phyloP scores from a whole-genome alignment of 2,888 invertebrate species.

The Lobophora halterata region DNA sequence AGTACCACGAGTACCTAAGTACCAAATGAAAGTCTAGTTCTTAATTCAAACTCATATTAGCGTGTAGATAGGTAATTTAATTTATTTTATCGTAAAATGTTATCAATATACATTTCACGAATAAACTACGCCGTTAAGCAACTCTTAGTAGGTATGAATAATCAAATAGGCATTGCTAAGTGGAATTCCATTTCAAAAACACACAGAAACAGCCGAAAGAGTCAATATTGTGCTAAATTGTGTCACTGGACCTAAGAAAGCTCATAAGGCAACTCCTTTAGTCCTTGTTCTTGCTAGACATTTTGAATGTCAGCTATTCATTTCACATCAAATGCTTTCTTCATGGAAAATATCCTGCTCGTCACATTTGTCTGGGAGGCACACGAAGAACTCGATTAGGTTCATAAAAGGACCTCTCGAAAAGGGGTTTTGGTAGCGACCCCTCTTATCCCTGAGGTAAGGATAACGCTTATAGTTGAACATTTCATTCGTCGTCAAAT shows the following conservation, averaged over 20 bases:
- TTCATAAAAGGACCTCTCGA: conserved; percentile 94
- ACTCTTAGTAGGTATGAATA: too few relatives aligned
- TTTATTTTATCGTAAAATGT: conserved; percentile 3
- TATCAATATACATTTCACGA: too few relatives aligned
- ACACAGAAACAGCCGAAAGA: not conserved
- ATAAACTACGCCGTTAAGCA: too few relatives aligned
- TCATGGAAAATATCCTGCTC: conserved; percentile 87
- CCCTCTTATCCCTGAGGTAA: conserved; percentile 92
- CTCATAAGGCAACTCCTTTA: conserved; percentile 30
- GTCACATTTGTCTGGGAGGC: conserved; percentile 89
- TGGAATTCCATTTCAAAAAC: conserved; percentile 4
- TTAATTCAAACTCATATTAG: too few relatives aligned
- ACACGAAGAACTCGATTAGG: conserved; percentile 94
- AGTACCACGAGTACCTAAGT: too few relatives aligned
- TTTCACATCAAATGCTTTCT: conserved; percentile 76
- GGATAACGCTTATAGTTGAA: conserved; percentile 96
- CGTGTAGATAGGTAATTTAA: conserved; percentile 7
- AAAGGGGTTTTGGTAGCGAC: conserved; percentile 94
- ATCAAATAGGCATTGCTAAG: too few relatives aligned
- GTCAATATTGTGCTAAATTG: not conserved
- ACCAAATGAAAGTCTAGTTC: too few relatives aligned
- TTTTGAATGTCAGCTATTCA: conserved; percentile 29
- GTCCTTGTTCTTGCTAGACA: conserved; percentile 27
- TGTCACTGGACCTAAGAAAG: not conserved
- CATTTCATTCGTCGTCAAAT: conserved; percentile 96